Evolutionary conservation across 2,888 invertebrate species (phyloP).

Genomic region (Scaptomyza polygonia): DNA sequence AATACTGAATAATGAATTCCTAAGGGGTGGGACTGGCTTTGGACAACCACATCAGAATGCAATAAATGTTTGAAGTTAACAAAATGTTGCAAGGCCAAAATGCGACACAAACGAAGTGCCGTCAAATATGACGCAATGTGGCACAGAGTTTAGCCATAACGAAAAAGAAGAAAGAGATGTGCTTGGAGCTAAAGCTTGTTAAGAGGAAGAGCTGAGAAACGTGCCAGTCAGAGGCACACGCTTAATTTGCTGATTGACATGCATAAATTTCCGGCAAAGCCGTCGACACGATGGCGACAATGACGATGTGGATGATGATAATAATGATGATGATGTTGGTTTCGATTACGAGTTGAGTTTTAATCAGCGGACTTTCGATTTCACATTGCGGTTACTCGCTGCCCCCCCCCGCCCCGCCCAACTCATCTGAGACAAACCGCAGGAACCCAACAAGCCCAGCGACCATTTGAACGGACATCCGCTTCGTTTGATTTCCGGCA

Average conservation of each 20-base stretch:
- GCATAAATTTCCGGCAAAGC: conserved; percentile 75
- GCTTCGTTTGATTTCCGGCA: conserved; percentile 79
- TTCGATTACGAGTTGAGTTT: conserved; percentile 61
- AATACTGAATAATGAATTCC: conserved; percentile 34
- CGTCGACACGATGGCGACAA: conserved; percentile 56
- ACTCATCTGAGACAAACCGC: conserved; percentile 14
- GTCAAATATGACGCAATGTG: conserved; percentile 57
- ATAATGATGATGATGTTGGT: conserved; percentile 15
- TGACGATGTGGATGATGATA: conserved; percentile 16
- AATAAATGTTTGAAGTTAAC: conserved; percentile 70
- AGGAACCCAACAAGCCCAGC: conserved; percentile 34
- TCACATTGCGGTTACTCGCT: conserved; percentile 68
- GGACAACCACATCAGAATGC: conserved; percentile 64
- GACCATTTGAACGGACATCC: conserved; percentile 75
- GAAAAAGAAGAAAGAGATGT: not conserved
- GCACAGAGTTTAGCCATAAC: conserved; percentile 3
- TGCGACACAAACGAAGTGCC: conserved; percentile 32
- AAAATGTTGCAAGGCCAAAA: conserved; percentile 59
- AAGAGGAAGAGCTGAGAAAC: conserved; percentile 13
- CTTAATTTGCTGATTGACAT: conserved; percentile 73
- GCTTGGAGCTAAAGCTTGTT: not conserved
- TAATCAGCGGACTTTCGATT: conserved; percentile 77
- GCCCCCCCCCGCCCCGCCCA: not conserved
- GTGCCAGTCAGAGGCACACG: conserved; percentile 53
- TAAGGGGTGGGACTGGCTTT: conserved; percentile 3